A percentile compares a stretch with the other conserved stretches of the same genome.
Conservation (phyloP, 2,797 vertebrate genomes). For the Perodicticus potto region DNA sequence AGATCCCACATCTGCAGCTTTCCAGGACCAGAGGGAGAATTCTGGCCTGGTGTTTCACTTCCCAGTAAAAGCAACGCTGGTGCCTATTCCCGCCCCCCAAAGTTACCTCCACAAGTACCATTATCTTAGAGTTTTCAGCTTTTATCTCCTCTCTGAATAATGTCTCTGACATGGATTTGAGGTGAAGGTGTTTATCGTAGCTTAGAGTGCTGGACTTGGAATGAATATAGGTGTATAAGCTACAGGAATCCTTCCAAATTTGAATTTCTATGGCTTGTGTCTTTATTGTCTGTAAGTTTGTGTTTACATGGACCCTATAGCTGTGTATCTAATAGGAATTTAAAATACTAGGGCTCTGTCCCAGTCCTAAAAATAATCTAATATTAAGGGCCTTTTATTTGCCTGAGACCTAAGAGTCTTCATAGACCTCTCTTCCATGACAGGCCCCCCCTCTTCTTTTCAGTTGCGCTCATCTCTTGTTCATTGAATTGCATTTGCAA, state of each 20-base stretch:
- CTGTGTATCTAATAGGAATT: neutral
- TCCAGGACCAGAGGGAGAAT: slow-evolving; percentile 13
- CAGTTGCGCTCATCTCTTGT: neutral
- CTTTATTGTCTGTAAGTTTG: neutral
- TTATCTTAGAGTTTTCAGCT: neutral
- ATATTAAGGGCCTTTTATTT: slow-evolving; percentile 37
- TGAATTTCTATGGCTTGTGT: slow-evolving; percentile 19
- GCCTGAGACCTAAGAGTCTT: neutral
- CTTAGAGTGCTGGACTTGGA: neutral
- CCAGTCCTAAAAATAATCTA: neutral
- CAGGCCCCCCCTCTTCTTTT: neutral
- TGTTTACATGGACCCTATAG: neutral
- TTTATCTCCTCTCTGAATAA: slow-evolving; percentile 37
- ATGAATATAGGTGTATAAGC: neutral
- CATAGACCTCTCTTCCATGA: neutral
- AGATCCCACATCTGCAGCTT: neutral
- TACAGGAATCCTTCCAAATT: neutral
- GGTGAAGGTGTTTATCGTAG: slow-evolving; percentile 26
- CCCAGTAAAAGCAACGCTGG: neutral
- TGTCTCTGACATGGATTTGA: neutral
- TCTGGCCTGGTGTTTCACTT: neutral
- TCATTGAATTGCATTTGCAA: slow-evolving; percentile 25
- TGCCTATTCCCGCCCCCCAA: neutral
- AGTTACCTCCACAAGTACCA: neutral
- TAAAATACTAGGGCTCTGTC: slow-evolving; percentile 23